Evolutionary conservation across 1,140 invertebrate genomes (phyloP), one percentile per base, ranked within the genome.

Genomic region (Potamilus streckersoni): DNA sequence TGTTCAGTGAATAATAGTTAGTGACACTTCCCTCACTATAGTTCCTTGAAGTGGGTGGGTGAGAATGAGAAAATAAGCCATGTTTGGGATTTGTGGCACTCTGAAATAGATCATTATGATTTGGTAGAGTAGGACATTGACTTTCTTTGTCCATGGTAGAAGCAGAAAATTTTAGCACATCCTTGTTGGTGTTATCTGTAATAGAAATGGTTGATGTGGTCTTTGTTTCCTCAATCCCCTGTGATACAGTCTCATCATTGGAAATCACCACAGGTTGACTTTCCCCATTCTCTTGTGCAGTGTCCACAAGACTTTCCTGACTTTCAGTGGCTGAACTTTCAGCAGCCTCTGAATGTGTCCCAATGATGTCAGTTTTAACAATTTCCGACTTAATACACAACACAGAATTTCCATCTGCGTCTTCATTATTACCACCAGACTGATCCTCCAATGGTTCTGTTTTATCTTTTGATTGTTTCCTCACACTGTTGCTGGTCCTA

Each of bases 1-100:
- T 19, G 23, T 73, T 82, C 27, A 84, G 66, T 19, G 62, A 64
- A 31, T 71, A 76, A 31, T 70, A 63, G 57, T 71, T 76, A 49
- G 38, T 49, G 38, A 49, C 38, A 49, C 20, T 62, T n/a, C 20
- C 20, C 20, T 19, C 20, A 62, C 60, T 11, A 19, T 19, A 23
- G 8, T 5, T 19, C 19, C 13, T 62, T 23, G 19, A 23, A 62
- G 19, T 62, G 6, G 60, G 20, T 62, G 60, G 60, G 20, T 23
- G 19, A 62, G 60, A 62, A 62, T 62, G 19, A 12, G 60, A 62
- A n/a, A 62, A 62, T 62, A 5, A 19, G 19, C 20, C 12, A 19
- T 62, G 19, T 62, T 62, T 23, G 19, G 19, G 60, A 12, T 23
- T 62, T n/a, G 19, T 62, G 20, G 19, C 20, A 62, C 60, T 14